Evolutionary conservation across 2,113 vertebrate species (phyloP).

Genomic region (Cebus imitator): DNA sequence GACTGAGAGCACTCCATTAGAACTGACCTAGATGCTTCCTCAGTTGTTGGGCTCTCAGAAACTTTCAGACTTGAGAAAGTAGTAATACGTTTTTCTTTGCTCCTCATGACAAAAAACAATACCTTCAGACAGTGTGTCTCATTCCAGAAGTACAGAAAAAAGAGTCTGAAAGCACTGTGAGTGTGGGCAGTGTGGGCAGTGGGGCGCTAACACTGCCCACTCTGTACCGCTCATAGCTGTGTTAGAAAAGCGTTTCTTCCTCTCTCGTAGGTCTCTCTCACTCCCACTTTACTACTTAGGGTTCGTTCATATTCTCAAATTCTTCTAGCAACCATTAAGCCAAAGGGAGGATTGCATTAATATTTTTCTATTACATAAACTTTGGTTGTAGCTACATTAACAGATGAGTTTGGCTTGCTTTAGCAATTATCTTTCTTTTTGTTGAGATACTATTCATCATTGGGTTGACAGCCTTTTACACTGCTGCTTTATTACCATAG

Average conservation of each 20-base stretch:
- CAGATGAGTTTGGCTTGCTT: neutral
- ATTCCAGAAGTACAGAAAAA: neutral
- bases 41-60: neutral
- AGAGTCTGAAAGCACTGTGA: neutral
- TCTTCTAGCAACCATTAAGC: neutral
- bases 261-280: neutral
- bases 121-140: neutral
- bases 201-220: too few relatives aligned
- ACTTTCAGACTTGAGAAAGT: neutral
- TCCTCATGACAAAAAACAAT: neutral
- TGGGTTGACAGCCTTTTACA: neutral
- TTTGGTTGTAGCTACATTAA: neutral
- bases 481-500: neutral
- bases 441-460: neutral
- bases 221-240: too few relatives aligned
- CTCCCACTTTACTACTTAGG: neutral
- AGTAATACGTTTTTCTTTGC: neutral
- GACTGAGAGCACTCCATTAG: neutral
- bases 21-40: neutral
- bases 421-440: neutral
- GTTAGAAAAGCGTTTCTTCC: neutral
- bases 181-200: neutral
- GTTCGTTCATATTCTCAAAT: neutral
- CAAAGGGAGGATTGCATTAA: neutral
- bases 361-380: neutral